phyloP scores from a whole-genome alignment of 2,888 invertebrate genomes.

The Myopa tessellatipennis region DNA sequence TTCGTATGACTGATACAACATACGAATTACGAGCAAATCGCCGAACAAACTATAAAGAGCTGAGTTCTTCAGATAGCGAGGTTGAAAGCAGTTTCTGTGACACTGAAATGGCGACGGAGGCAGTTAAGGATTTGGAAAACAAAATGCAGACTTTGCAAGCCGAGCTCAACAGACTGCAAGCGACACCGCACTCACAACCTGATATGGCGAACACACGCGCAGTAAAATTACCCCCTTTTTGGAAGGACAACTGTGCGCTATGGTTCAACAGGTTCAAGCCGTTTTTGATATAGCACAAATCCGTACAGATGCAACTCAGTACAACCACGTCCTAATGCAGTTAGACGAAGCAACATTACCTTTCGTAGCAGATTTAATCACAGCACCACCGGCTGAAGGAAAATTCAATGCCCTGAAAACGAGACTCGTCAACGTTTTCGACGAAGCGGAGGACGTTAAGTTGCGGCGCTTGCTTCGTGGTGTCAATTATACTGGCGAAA shows the following conservation, averaged over 20 bases:
- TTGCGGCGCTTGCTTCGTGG: slow-evolving; percentile 2
- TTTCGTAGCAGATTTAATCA: slow-evolving; percentile 10
- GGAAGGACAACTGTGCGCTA: neutral
- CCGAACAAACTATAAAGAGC: neutral
- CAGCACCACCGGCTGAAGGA: neutral
- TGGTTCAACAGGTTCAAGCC: slow-evolving; percentile 1
- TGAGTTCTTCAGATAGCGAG: neutral
- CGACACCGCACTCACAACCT: neutral
- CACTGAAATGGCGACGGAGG: slow-evolving; percentile 10
- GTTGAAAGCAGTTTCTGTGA: slow-evolving; percentile 1
- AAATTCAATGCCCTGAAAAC: neutral
- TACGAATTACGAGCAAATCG: neutral
- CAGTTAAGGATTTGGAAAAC: neutral
- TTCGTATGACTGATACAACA: neutral
- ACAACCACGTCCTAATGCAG: neutral
- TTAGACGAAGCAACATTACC: slow-evolving; percentile 12
- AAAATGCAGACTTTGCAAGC: slow-evolving; percentile 7
- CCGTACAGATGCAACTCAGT: neutral
- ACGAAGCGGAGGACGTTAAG: neutral
- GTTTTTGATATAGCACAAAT: slow-evolving; percentile 10
- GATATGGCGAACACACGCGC: neutral
- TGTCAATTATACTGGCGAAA: slow-evolving; percentile 1
- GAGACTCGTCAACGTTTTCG: neutral
- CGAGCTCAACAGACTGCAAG: neutral
- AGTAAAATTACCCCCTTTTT: slow-evolving; percentile 5